Evolutionary conservation across 1,140 invertebrate species (phyloP), one percentile per base, ranked within the genome.

Genomic region (Aradophagus sp.): DNA sequence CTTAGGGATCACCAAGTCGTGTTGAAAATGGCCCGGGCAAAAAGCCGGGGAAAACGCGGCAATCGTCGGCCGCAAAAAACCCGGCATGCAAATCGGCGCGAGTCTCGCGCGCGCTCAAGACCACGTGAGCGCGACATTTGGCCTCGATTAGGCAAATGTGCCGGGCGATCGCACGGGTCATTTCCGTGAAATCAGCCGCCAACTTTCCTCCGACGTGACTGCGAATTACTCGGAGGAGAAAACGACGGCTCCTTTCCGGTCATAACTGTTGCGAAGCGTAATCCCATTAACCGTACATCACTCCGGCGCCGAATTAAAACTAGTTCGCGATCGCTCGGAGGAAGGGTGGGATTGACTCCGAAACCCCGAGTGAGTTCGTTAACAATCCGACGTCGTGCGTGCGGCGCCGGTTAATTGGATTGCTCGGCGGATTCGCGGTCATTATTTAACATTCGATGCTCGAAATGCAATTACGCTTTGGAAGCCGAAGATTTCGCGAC

Each of bases 261-360:
- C 44, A 31, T 63, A 58, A 71, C 45, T 45, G 47, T 59, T 44
- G 36, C 26, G 39, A 53, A 61, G 53, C 47, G 36, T 55, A 63
- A 65, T 71, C 47, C 61, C 39, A 65, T 65, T 71, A 65, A 8
- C 29, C n/a, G 42, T 35, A 48, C 61, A 66, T 55, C 48, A 45
- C 20, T 34, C 55, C 27, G 53, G 36, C 16, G 11, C n/a, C 35
- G 56, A 72, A 61, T 72, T 56, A 61, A 61, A 72, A 66, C 66
- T 55, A 58, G 41, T 41, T 35, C 31, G 19, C 34, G 45, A 59
- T 53, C 45, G 19, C 29, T 67, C 32, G 47, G 45, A 41, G 47
- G 45, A 48, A 45, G 13, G 5, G 48, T 34, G n/a, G 32, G 20
- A 4, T 23, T 17, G 13, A 44, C 10, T 27, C 47, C n/a, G 20